Evolutionary conservation across 2,797 vertebrate species (phyloP), one percentile per base, ranked within the genome.

Genomic region (Taenioides sp.): DNA sequence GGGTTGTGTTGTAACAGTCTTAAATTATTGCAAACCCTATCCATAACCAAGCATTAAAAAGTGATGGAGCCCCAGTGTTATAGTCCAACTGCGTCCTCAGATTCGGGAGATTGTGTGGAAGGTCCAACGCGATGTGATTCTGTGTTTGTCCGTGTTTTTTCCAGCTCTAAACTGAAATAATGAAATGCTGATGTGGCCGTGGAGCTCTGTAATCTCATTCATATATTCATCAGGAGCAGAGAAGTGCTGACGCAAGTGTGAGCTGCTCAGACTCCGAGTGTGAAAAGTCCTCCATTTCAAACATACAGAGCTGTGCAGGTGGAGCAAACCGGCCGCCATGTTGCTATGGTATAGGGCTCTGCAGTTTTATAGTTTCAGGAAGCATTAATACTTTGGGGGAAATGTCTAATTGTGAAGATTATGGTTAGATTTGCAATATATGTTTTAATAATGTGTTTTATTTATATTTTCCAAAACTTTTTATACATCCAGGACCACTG

Each of bases 231-330:
- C 81, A 84, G 80, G 25, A 31, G 58, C 27, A 72, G 84, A 91
- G 84, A 91, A 91, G 67, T 88, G 90, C 90, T 92, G 90, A 91
- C 81, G 78, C 79, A 86, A 87, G 85, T 84, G 82, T 81, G 80
- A 86, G 71, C 80, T 82, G 80, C 12, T 74, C 80, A 84, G 81
- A 77, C 34, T 37, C 34, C 78, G 79, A 70, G 80, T 78, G 84
- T 81, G 34, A 63, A 63, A 63, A 64, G 40, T 17, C 37, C 62
- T 64, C 62, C 62, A 64, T 64, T 64, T 37, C 37, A 64, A 40
- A 64, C 62, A 16, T 17, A 22, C 62, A 25, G n/a, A 22, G 4
- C 61, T 22, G 37, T 47, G 61, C 20, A 40, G 61, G 61, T 63
- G 34, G n/a, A 40, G 34, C 10, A 40, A 17, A 61, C 28, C 20